Evolutionary conservation across 2,797 vertebrate species (phyloP), one percentile per base, ranked within the genome.

Genomic region (Cirrhinus molitorella): DNA sequence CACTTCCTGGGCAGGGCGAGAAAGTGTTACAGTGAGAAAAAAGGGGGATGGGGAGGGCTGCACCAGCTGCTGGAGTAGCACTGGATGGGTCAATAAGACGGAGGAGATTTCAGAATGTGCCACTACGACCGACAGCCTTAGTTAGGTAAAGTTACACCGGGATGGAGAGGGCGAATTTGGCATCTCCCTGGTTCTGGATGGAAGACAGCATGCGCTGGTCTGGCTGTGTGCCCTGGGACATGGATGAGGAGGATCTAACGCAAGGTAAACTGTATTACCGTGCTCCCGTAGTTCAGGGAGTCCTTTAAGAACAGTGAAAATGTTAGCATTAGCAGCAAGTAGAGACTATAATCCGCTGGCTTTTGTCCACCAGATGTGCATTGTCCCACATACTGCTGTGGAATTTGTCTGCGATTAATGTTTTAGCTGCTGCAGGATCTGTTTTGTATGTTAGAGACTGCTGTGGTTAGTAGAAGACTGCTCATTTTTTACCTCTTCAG

Each of bases 141-240:
- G 31, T 63, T 31, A 40, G 80, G 75, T 73, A 86, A 75, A 63
- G 66, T 66, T 65, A 78, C 55, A 40, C 34, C 12, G 17, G 34
- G 83, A 83, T 68, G 55, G 81, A 81, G 37, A 51, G 53, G 11
- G 34, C 19, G 28, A 40, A 75, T 57, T 88, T 92, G 89, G 86
- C 91, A 68, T 87, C 87, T 72, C 79, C 85, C 4, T 82, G 86
- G 17, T 2, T 74, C 73, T 75, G 89, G 85, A 89, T 79, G 57
- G 63, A 74, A 66, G 86, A 88, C 81, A 75, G 80, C 89, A 89
- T 89, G 87, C 74, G 83, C 78, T 83, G 89, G 34, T 89, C 93
- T 31, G 89, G 89, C 87, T 93, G 92, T 68, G 82, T 91, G 73
- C 90, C 90, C 1, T 92, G 91, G 92, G 88, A 93, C 28, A 72